Base-by-base conservation (phyloP, 2,797 vertebrate genomes). In the Eremophila alpestris region DNA sequence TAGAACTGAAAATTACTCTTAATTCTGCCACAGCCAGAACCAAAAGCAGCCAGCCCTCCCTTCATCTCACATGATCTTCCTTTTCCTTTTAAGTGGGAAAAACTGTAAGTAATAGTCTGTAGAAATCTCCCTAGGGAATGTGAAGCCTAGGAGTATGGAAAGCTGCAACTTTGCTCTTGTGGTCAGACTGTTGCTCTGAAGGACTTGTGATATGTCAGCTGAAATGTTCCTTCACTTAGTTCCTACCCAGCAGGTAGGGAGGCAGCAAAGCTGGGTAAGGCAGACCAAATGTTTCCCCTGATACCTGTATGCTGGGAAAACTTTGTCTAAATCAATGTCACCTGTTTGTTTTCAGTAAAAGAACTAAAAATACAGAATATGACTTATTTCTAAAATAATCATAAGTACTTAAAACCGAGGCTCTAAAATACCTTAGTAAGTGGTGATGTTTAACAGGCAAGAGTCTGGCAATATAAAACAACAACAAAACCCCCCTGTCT, bases 31-130 rank as follows among this genome's bases (percentile, higher is more conserved):
- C 29, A 75, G 36, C 60, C 27, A 60, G 58, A 92, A 34, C 41
- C 54, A 41, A 93, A 79, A 76, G 80, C 85, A 81, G 48, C 15
- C 51, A 79, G 40, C n/a, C 36, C 69, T 91, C 30, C 55, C 51
- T 45, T 75, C 7, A 1, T 80, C 76, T 88, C 80, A 79, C 16
- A 2, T 64, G 40, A 71, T 81, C 48, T 65, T 87, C 17, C 13
- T 64, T 78, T 83, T 64, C 45, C 69, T 95, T 96, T 85, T 40
- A 91, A 95, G 69, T 69, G 36, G 70, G 59, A 80, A 94, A 93
- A 94, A 78, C 23, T 43, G 17, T 55, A 92, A 84, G 49, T 46
- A 85, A 56, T 15, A 59, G 11, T 38, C 63, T 84, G 68, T 63
- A 82, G 60, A 94, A 86, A n/a, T 22, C 29, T 79, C 68, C 80